Evolutionary conservation across 1,140 invertebrate species (phyloP), one percentile per base, ranked within the genome.

Genomic region (Drosophila athabasca): DNA sequence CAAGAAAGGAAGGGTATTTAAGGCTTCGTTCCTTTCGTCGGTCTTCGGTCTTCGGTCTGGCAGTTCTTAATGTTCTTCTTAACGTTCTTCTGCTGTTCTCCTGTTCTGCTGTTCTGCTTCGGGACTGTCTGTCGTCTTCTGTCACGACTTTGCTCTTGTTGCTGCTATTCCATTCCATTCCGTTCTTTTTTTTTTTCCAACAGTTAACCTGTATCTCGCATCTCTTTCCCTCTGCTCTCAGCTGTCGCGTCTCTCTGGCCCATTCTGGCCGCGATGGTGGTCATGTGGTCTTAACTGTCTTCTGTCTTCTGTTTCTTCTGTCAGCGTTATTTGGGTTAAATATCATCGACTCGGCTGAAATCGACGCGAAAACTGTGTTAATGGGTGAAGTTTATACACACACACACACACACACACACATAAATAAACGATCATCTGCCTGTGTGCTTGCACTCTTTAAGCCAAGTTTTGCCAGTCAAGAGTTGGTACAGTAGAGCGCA

Each of bases 331-430:
- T 84, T 84, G 52, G 80, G 80, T 83, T 84, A 83, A 83, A 84
- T 72, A 71, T 76, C 75, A 64, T 69, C 51, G 51, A 59, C 55
- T 43, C 57, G 54, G 44, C 54, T 49, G 57, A 26, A 26, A 26
- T 26, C 24, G 55, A 67, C 35, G 79, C 64, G 61, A 76, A 79
- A 83, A 84, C 59, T 84, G 80, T 83, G 80, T 83, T 84, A 83
- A 84, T 83, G 72, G 80, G 80, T 83, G 80, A 83, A 83, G 80
- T 83, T 83, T 83, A 83, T 78, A 73, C 46, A 8, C 9, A 46
- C 24, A 31, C 43, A 5, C 31, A 9, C 8, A 7, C 6, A 6
- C 31, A 26, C 7, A 5, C 31, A 9, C 8, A 7, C 2, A 6
- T 41, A 26, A 5, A 41, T 50, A 5, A 4, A 13, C 3, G 35